Evolutionary conservation across 2,113 vertebrate species (phyloP).

Genomic region (Gnathonemus echidnorhynchus): DNA sequence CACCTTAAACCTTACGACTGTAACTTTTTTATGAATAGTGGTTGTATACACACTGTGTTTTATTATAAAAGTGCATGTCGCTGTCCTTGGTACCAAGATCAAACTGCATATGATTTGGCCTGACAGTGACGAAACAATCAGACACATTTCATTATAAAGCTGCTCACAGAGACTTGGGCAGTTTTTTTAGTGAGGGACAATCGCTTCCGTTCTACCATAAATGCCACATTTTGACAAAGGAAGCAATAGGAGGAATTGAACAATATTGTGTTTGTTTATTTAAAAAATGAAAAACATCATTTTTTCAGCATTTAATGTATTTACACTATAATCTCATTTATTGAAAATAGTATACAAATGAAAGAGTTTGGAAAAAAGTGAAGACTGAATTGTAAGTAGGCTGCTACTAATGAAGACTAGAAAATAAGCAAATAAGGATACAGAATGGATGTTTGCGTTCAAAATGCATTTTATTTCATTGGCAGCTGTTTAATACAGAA

Average conservation of each 20-base stretch:
- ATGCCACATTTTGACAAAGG: background rate
- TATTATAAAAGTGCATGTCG: background rate
- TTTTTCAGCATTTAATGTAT: background rate
- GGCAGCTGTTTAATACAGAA: background rate
- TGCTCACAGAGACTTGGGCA: background rate
- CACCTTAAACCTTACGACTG: background rate
- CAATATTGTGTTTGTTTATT: background rate
- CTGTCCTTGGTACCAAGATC: background rate
- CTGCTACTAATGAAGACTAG: background rate
- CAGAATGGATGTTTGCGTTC: background rate
- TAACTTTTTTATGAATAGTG: background rate
- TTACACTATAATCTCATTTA: background rate
- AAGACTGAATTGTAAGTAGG: background rate
- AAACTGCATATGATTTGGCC: background rate
- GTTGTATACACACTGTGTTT: background rate
- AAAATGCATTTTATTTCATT: background rate
- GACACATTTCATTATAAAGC: background rate
- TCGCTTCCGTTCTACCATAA: background rate
- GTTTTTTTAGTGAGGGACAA: background rate
- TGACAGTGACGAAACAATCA: background rate
- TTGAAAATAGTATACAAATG: background rate
- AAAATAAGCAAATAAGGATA: background rate
- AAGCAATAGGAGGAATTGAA: background rate
- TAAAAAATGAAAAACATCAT: background rate
- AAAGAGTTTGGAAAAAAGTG: background rate